Evolutionary conservation across 2,888 invertebrate species (phyloP), one percentile per base, ranked within the genome.

Genomic region (Globia sparganii): DNA sequence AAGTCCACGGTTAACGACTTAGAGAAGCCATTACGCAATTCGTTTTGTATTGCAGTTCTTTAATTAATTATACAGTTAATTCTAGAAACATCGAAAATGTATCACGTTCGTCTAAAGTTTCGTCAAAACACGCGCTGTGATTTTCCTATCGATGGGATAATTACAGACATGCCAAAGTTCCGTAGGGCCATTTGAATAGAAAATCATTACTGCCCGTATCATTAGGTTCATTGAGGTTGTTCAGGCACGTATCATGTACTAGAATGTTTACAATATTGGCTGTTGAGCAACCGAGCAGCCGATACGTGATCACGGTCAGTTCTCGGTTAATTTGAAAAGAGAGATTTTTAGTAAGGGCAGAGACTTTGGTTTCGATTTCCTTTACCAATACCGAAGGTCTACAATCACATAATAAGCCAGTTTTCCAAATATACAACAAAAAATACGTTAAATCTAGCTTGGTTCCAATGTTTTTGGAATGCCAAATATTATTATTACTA

Each of bases 191-290:
- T 86, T 85, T 66, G 56, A 83, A 74, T 82, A 78, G 76, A 72
- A 81, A 82, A 79, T 70, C 58, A 74, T 86, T 76, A 75, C 59
- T 9, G 59, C 31, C n/a, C 4, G 28, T 72, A 66, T 73, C 64
- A 71, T 40, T 40, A 69, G 75, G 64, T 67, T 75, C 37, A 64
- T 70, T 72, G 49, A 59, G 81, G 70, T 80, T 59, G 70, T 25
- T 46, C 31, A 58, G 79, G 79, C 87, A 87, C 87, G 87, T 87
- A 82, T 83, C 68, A 62, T 83, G 77, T 62, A 67, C 81, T 77
- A 80, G 82, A 78, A 77, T 85, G 70, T 83, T 80, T 59, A 64
- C 25, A 78, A 79, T 58, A 77, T 77, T 74, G 43, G 58, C 81
- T n/a, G 62, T 87, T 84, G 66, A 49, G 77, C 79, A 73, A 72